Evolutionary conservation across 1,140 invertebrate genomes (phyloP).

Genomic region (Vanessa tameamea): DNA sequence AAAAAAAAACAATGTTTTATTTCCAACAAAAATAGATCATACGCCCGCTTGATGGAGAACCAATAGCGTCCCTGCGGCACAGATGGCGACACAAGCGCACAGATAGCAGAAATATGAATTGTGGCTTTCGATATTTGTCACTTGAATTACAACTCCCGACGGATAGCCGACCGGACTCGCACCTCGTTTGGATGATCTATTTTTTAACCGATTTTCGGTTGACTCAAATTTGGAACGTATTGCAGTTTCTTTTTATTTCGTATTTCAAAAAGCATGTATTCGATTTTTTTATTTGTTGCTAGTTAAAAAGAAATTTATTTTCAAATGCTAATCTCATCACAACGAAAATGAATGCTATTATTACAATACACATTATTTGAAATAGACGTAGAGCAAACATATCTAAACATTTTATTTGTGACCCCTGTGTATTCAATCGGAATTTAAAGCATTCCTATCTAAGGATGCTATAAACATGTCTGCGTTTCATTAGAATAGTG

Average conservation of each 20-base stretch:
- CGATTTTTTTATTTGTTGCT: too few species aligned
- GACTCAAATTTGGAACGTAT: conserved; percentile 15
- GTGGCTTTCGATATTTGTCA: conserved; percentile 82
- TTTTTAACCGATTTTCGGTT: conserved; percentile 44
- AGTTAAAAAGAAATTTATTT: too few species aligned
- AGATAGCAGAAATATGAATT: conserved; percentile 80
- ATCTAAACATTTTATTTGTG: conserved; percentile 11
- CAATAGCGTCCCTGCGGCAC: conserved; percentile 74
- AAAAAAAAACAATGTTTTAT: conserved; percentile 78
- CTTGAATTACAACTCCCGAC: conserved; percentile 78
- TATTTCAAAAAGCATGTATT: neutral
- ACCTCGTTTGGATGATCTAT: conserved; percentile 76
- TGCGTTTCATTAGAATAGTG: conserved; percentile 32
- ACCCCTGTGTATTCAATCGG: conserved; percentile 26
- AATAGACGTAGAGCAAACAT: neutral
- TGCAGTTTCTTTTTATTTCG: conserved; percentile 11
- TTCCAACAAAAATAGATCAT: conserved; percentile 78
- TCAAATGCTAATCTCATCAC: too few species aligned
- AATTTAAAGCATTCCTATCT: conserved; percentile 40
- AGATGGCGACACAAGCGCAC: conserved; percentile 75
- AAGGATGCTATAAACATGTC: conserved; percentile 30
- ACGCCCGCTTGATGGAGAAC: conserved; percentile 75
- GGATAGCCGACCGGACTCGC: conserved; percentile 61
- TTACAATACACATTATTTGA: too few species aligned
- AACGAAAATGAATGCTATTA: too few species aligned